phyloP scores from a whole-genome alignment of 2,888 invertebrate genomes.

The Thereva unica region DNA sequence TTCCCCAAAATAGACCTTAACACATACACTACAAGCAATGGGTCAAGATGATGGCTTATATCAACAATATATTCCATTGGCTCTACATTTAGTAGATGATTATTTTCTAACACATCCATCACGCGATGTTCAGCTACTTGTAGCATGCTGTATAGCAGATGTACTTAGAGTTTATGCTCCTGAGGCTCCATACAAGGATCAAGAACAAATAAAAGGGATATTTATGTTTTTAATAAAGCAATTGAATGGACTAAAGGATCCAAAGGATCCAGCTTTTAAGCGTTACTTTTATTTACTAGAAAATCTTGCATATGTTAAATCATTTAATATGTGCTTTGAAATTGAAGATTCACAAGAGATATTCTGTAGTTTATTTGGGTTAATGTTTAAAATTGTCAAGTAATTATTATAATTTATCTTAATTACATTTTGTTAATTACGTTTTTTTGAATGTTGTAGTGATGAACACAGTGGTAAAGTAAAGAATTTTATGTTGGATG shows the following conservation, averaged over 20 bases:
- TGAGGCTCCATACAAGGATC: constrained; percentile 96
- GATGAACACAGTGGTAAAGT: constrained; percentile 96
- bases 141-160: constrained; percentile 97
- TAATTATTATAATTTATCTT: constrained; percentile 60
- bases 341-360: constrained; percentile 97
- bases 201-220: constrained; percentile 87
- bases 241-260: constrained; percentile 89
- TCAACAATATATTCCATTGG: constrained; percentile 88
- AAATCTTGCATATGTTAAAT: constrained; percentile 96
- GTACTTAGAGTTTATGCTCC: constrained; percentile 96
- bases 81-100: constrained; percentile 90
- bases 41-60: constrained; percentile 95
- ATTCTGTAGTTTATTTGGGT: constrained; percentile 88
- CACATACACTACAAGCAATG: constrained; percentile 94
- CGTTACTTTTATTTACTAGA: constrained; percentile 96
- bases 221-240: constrained; percentile 95
- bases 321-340: constrained; percentile 98
- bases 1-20: constrained; percentile 72
- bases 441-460: constrained; percentile 59
- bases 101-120: constrained; percentile 88
- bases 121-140: constrained; percentile 89
- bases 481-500: constrained; percentile 95
- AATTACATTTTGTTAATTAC: neutral
- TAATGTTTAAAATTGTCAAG: constrained; percentile 97
- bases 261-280: constrained; percentile 96